Base-by-base conservation (phyloP, 1,140 invertebrate genomes). In the Solenopsis invicta region DNA sequence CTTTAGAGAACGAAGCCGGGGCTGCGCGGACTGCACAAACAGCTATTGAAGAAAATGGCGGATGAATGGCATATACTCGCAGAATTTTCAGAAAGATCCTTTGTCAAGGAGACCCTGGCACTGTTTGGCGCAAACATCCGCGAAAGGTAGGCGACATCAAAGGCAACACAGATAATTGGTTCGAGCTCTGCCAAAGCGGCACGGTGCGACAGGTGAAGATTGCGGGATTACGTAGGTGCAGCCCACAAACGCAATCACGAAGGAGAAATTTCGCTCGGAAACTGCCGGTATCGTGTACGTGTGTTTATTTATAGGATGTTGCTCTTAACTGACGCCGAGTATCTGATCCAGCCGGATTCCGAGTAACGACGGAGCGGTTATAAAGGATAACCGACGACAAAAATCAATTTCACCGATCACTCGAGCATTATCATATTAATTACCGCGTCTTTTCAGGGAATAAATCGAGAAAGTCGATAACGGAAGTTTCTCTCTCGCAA, bases 81-180 rank as follows among this genome's bases (percentile, higher is more conserved):
- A 87, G 21, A 87, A 90, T 90, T 88, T 86, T 50, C 75, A 88
- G 89, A 90, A 90, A 86, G 89, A 86, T 78, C 90, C 89, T 91
- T 90, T 91, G 87, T 91, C 89, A 74, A 86, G 72, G 76, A 81
- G 72, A 78, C 41, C 67, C 59, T 69, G 67, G 29, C 54, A 75
- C 34, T 88, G 87, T 84, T 90, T 87, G 90, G 76, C 24, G 87
- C 75, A 87, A 88, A 91, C 90, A 88, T 76, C 66, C 87, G 72
- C 72, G 82, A 62, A 88, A 87, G 82, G 74, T 91, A 82, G 72
- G 45, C 66, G 77, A 88, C 90, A 90, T 91, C 89, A 91, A 91
- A 91, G 89, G 89, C 86, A 88, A 86, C 76, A 72, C 34, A 81
- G 90, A 91, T 91, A 91, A 91, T 91, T 91, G 90, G 90, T 71